A percentile compares a stretch with the other conserved stretches of the same genome.
Evolutionary conservation across 1,140 invertebrate genomes (phyloP).

Genomic region (Metopolophium dirhodum): DNA sequence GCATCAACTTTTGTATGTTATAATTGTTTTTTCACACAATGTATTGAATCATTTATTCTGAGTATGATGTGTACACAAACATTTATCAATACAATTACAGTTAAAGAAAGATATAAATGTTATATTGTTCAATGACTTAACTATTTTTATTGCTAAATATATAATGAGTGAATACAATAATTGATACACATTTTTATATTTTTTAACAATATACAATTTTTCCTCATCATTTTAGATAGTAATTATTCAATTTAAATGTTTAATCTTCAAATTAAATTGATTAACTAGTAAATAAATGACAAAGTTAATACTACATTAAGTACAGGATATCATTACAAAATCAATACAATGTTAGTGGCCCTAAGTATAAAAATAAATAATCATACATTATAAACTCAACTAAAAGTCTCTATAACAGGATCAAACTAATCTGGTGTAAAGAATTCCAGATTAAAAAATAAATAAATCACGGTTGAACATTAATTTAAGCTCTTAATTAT

Average conservation of each 20-base stretch:
- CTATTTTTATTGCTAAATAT: background rate
- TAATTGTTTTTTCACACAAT: background rate
- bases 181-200: background rate
- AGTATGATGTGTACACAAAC: background rate
- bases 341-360: background rate
- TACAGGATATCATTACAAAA: background rate
- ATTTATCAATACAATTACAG: background rate
- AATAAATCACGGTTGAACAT: background rate
- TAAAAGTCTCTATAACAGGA: background rate
- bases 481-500: slow-evolving; percentile 2
- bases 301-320: background rate
- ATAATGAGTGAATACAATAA: background rate
- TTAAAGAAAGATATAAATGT: background rate
- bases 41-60: background rate
- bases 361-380: slow-evolving; percentile 38
- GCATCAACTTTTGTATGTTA: background rate
- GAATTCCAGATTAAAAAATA: background rate
- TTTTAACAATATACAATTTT: background rate
- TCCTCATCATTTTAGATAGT: background rate
- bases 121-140: background rate
- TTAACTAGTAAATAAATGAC: background rate
- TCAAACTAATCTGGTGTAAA: background rate
- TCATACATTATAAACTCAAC: slow-evolving; percentile 20
- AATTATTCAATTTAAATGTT: slow-evolving; percentile 13
- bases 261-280: background rate